These are phyloP conservation scores for Cacatua alba DNA, from an alignment of 2,113 vertebrate genomes.

Conservation along the genomic window DNA sequence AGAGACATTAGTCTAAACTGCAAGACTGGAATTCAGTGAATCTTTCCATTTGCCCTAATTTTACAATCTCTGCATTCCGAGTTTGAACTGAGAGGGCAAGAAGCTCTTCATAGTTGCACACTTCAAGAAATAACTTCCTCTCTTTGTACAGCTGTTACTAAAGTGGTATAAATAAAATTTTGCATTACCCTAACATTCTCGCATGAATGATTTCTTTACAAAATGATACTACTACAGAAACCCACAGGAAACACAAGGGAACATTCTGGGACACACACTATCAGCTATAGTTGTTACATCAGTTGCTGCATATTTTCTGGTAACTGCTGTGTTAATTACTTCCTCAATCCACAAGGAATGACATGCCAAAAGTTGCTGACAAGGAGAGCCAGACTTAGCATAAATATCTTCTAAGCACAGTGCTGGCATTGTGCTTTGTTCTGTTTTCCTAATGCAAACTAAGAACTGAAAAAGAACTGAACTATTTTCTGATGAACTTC, in stretches of 20 bases:
- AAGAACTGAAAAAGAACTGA: neutral
- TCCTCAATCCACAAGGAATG: neutral
- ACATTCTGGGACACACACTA: neutral
- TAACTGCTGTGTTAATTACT: conserved; percentile 23
- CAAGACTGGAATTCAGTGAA: neutral
- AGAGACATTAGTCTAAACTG: neutral
- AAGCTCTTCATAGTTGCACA: neutral
- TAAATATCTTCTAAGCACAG: neutral
- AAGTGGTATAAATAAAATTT: conserved; percentile 18
- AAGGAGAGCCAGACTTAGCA: neutral
- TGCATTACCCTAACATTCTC: neutral
- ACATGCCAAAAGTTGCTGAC: neutral
- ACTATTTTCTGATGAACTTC: neutral
- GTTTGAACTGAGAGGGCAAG: neutral
- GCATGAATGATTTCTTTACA: conserved; percentile 31
- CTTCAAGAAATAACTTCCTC: neutral
- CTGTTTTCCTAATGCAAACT: neutral
- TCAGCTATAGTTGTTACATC: conserved; percentile 11
- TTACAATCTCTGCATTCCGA: neutral
- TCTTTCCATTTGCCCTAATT: neutral
- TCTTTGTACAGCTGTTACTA: conserved; percentile 25
- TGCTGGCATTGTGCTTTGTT: neutral
- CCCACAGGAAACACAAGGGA: conserved; percentile 48
- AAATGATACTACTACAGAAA: conserved; percentile 2
- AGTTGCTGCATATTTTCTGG: neutral